Base-by-base conservation (phyloP, 2,888 invertebrate species). In the Drosophila dives region DNA sequence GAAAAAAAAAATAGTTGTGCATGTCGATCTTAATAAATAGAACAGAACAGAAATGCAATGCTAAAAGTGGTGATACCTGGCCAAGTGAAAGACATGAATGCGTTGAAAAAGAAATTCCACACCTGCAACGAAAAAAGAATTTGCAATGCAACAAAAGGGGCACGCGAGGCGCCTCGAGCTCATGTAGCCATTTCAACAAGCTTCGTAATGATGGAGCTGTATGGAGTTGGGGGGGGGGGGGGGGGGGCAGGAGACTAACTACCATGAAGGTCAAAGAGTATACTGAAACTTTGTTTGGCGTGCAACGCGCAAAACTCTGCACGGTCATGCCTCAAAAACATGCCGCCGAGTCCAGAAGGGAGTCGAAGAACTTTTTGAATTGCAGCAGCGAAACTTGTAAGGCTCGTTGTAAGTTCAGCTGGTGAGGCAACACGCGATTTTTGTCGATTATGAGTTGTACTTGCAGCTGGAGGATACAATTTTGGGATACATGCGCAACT, bases 381-480 rank as follows among this genome's bases (percentile, higher is more conserved):
- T 66, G 76, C 71, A 32, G 20, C 54, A n/a, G 38, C 53, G 40
- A 67, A 72, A 72, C 64, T 80, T 73, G 73, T 60, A 53, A 60
- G 63, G 48, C 61, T 64, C 67, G 64, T 58, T 67, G 61, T 54
- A 66, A 58, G 63, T 62, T 68, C 56, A 38, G 61, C 12, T 55
- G 2, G 6, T 15, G 58, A 20, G 56, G 32, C 42, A 59, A 51
- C 81, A 85, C 86, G 85, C 85, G 87, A 83, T 67, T 54, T 53
- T 71, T 58, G 76, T 68, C 86, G 89, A 83, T 85, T 86, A 89
- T 86, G 79, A 86, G 67, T 79, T 40, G 61, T 60, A 45, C 51
- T 60, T 75, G 76, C 67, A 70, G 71, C 64, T 68, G 67, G 48
- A 59, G 80, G 51, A 66, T 66, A 64, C 67, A 69, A 69, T 62